Base-by-base conservation (phyloP, 2,888 invertebrate genomes). In the Liposcelis brunnea region DNA sequence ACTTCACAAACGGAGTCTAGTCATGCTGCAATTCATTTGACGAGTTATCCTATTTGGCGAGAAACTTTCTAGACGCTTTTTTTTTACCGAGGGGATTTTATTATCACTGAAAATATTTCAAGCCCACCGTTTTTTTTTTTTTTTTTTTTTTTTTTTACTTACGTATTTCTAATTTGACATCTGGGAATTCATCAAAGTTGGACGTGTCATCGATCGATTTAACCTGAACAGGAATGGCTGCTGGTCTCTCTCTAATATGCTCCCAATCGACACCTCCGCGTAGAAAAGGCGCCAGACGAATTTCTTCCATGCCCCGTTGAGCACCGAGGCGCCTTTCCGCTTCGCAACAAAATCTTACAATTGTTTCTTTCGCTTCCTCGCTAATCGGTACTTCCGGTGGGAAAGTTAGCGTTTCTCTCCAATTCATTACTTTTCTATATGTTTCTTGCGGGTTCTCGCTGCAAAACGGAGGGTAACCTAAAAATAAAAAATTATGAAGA, bases 141-240 rank as follows among this genome's bases (percentile, higher is more conserved):
- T n/a, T n/a, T n/a, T n/a, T n/a, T 32, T 32, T 32, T n/a, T 32
- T 10, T 10, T 10, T 11, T 32, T 32, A 78, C 90, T 80, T 74
- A 94, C 94, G 93, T 70, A 95, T 93, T 72, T 93, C 90, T 54
- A 97, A 75, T 63, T 97, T 95, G 58, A 94, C 94, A 67, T 98
- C 97, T 5, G 97, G 97, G 73, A 99, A 99, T 59, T 99, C 98
- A 68, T 99, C 98, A 65, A 99, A 99, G 70, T 99, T 98, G 53
- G 95, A 95, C 36, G 98, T 98, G 66, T 99, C 98, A 64, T 98
- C 98, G 57, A 99, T 99, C 53, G 95, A 94, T 62, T 87, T 85
- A 48, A 99, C 94, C 62, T 94, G 91, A 18, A 98, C 93, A 42
- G 89, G 82, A 65, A 97, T 95, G 56, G 97, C 97, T 49, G 98